Base-by-base conservation (phyloP, 2,113 vertebrate genomes). In the Barnardius zonarius region DNA sequence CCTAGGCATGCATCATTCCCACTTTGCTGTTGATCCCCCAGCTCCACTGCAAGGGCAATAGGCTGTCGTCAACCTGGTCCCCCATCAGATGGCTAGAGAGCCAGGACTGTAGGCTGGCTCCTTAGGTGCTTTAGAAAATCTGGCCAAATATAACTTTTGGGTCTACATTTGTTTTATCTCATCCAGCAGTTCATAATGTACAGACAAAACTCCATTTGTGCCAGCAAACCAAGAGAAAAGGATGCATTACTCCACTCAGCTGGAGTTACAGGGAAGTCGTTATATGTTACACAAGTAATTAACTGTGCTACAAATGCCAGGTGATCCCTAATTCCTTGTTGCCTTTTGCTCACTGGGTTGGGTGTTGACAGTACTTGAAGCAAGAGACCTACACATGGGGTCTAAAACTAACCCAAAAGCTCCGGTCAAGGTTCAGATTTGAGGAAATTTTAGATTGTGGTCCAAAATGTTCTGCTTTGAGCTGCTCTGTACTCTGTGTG, bases 351-450 rank as follows among this genome's bases (percentile, higher is more conserved):
- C 77, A 92, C 52, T 86, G 66, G 12, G 16, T 51, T 88, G 88
- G 73, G 90, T 92, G 93, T 95, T 95, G 94, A 96, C 90, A 92
- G 92, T 88, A 78, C 51, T 96, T 93, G 85, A 72, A 96, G 75
- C 64, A 92, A 74, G 51, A 88, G 69, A 86, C 55, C 46, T 51
- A 79, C 23, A 72, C 11, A 46, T 4, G 7, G 25, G 62, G n/a
- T 37, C 55, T 93, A 89, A 96, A 96, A 84, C 68, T 83, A 93
- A 94, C 87, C 67, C 31, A 77, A 85, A 83, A 95, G 44, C 33
- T 74, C 93, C 55, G 59, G 31, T 95, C 79, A 69, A 69, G 64
- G 74, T 83, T 97, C 82, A 94, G 70, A 93, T 69, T 88, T 91
- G 82, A 95, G 51, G 72, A 95, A 95, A 90, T 86, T 86, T 87